Conservation (phyloP, 2,888 invertebrate species). For the Teinopalpus imperialis region DNA sequence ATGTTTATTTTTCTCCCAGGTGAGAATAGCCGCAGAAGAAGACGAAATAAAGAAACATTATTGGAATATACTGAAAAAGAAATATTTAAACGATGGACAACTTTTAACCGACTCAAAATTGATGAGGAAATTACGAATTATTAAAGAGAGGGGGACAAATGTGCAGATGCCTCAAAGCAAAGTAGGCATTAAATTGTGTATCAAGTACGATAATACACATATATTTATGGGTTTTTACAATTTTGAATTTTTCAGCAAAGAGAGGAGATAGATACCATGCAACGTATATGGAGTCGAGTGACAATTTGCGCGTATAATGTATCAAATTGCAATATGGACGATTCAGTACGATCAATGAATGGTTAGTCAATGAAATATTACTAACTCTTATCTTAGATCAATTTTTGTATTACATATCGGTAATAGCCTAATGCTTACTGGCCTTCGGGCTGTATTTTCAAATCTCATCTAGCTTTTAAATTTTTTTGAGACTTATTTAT, state of each 20-base stretch:
- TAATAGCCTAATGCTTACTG: too few species aligned
- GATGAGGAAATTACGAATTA: constrained; percentile 62
- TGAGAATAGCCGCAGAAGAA: constrained; percentile 67
- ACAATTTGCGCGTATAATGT: constrained; percentile 65
- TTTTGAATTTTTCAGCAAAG: constrained; percentile 66
- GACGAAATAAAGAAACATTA: constrained; percentile 73
- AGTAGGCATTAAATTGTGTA: constrained; percentile 39
- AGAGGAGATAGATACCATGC: constrained; percentile 74
- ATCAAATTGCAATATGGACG: constrained; percentile 52
- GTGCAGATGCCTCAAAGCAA: constrained; percentile 75
- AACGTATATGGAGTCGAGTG: constrained; percentile 71
- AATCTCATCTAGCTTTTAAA: too few species aligned
- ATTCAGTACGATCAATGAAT: constrained; percentile 63
- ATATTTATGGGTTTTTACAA: constrained; percentile 4
- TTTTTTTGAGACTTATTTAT: too few species aligned
- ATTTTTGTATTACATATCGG: too few species aligned
- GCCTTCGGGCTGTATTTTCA: too few species aligned
- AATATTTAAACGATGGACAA: constrained; percentile 50
- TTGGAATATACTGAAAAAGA: constrained; percentile 67
- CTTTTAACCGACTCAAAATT: constrained; percentile 46
- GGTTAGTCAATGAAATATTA: too few species aligned
- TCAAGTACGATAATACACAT: background rate
- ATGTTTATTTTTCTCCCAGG: constrained; percentile 40
- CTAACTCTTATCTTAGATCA: too few species aligned
- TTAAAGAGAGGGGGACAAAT: constrained; percentile 69